These are phyloP conservation scores for Ectobius pallidus DNA, from an alignment of 2,888 invertebrate genomes.

Conservation along the genomic window DNA sequence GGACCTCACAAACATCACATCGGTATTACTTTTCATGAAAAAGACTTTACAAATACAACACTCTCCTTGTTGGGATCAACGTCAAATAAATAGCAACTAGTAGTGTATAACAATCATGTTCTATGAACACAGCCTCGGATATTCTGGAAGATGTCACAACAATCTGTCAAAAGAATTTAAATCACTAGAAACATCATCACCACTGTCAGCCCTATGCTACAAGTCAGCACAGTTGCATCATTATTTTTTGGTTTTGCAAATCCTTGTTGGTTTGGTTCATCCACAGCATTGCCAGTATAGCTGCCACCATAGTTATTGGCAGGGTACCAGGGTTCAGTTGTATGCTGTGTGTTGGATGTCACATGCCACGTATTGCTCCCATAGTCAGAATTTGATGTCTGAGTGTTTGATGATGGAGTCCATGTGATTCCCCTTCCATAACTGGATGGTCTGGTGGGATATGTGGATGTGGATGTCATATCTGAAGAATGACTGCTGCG, in stretches of 20 bases:
- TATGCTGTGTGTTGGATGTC: background rate
- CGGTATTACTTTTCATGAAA: too few species aligned
- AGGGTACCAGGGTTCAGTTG: constrained; percentile 56
- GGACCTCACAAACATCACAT: too few species aligned
- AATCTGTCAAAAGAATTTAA: too few species aligned
- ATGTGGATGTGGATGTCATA: background rate
- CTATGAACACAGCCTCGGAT: too few species aligned
- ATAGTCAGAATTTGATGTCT: background rate
- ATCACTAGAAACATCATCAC: background rate
- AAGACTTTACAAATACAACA: too few species aligned
- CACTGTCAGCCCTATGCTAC: background rate
- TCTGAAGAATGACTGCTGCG: background rate
- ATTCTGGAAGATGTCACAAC: too few species aligned
- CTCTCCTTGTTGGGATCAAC: too few species aligned
- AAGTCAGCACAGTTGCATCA: background rate
- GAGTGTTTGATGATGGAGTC: constrained; percentile 46
- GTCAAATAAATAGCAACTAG: too few species aligned
- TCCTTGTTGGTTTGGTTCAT: constrained; percentile 64
- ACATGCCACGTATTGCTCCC: constrained; percentile 1
- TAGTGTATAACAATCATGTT: too few species aligned
- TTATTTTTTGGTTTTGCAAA: constrained; percentile 49
- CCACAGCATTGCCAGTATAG: constrained; percentile 59
- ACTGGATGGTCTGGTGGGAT: constrained; percentile 48
- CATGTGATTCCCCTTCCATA: constrained; percentile 61
- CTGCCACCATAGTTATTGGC: constrained; percentile 53